Base-by-base conservation (phyloP, 2,797 vertebrate species). In the Semotilus atromaculatus region DNA sequence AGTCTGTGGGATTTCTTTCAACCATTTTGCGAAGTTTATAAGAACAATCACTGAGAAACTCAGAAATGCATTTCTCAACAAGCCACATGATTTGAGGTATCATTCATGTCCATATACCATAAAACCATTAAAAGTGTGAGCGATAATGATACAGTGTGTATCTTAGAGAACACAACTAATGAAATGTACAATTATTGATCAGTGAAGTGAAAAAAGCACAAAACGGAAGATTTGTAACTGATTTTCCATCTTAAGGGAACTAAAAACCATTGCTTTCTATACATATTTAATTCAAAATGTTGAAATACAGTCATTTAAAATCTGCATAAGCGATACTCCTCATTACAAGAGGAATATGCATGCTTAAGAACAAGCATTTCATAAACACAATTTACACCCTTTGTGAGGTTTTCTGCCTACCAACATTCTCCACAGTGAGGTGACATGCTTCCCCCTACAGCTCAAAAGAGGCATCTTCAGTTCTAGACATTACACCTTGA, bases 401-500 rank as follows among this genome's bases (percentile, higher is more conserved):
- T 38, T 19, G 6, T 51, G 71, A 40, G 40, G 3, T 55, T 76
- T 43, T 77, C 51, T 21, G 31, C 40, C 82, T 81, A 14, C 38
- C 40, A 78, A 86, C 75, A 68, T 45, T 82, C 80, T 10, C 21
- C 38, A 82, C 21, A 90, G 89, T 86, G 55, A 86, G 91, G 95
- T 93, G 89, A 92, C 87, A 89, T 94, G 93, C 93, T 94, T 93
- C 94, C 94, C 92, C 92, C 94, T 94, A 92, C 89, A 95, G 94
- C 91, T 88, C 85, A 85, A 85, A 83, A 1, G 3, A 76, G 88
- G 92, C 90, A 95, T 34, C 72, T 53, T 74, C 70, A n/a, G 11
- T 23, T 68, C 23, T n/a, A 83, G 72, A 31, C 66, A 36, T 62
- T 10, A 68, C 83, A 91, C 71, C 71, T 48, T n/a, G 14, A 74